Conservation (phyloP, 2,888 invertebrate genomes). For the Amorpha juglandis region DNA sequence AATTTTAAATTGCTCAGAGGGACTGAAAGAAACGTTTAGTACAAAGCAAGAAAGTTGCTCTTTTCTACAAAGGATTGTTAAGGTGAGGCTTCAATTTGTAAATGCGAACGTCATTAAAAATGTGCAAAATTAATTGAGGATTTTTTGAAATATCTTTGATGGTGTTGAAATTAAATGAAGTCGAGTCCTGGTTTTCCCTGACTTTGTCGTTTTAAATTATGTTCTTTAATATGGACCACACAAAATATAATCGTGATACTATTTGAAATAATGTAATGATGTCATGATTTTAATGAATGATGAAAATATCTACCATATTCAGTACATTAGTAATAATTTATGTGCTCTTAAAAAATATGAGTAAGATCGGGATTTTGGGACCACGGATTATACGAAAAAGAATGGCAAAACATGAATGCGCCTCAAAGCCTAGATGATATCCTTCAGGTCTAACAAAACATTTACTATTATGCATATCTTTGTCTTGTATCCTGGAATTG, state of each 20-base stretch:
- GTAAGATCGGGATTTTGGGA: too few species aligned
- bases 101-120: constrained; percentile 22
- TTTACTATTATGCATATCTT: too few species aligned
- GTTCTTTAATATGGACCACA: neutral
- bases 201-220: constrained; percentile 5
- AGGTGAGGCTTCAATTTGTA: constrained; percentile 19
- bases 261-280: neutral
- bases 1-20: constrained; percentile 26
- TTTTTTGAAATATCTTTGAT: constrained; percentile 13
- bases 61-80: constrained; percentile 25
- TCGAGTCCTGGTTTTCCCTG: neutral
- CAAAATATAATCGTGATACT: neutral
- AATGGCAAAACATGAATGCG: too few species aligned
- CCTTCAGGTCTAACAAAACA: too few species aligned
- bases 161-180: neutral
- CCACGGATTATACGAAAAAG: too few species aligned
- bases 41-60: constrained; percentile 22
- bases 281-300: neutral
- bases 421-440: too few species aligned
- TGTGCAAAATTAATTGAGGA: constrained; percentile 12
- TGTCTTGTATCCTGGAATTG: too few species aligned
- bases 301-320: too few species aligned
- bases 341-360: too few species aligned
- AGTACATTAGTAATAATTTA: too few species aligned
- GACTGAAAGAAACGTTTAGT: constrained; percentile 20